Conservation (phyloP, 2,113 vertebrate species). For the Podiceps cristatus region DNA sequence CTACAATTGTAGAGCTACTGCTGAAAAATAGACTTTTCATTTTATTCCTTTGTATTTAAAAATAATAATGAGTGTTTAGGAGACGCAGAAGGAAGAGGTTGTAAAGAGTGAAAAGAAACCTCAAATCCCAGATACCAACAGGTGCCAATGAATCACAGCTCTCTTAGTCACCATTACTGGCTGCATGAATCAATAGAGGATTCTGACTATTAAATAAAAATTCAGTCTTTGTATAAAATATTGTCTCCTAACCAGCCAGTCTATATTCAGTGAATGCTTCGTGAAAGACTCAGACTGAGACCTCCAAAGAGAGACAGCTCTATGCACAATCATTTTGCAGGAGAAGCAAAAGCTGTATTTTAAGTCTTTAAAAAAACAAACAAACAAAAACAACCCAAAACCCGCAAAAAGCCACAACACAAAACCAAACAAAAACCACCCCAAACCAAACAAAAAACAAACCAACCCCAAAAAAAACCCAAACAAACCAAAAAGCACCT, state of each 20-base stretch:
- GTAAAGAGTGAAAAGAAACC: slow-evolving; percentile 5
- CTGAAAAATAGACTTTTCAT: neutral
- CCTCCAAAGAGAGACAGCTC: neutral
- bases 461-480: too few relatives aligned
- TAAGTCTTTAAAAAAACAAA: neutral
- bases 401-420: too few relatives aligned
- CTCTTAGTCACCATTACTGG: slow-evolving; percentile 29
- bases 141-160: slow-evolving; percentile 53
- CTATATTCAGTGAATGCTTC: neutral
- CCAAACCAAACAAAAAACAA: too few relatives aligned
- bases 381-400: too few relatives aligned
- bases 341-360: neutral
- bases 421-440: too few relatives aligned
- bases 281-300: neutral
- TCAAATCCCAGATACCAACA: neutral
- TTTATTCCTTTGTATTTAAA: neutral
- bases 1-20: neutral
- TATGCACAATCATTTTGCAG: neutral
- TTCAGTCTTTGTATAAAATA: slow-evolving; percentile 2
- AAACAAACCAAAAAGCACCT: neutral
- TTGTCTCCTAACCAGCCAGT: slow-evolving; percentile 9
- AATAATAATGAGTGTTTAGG: neutral
- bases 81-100: neutral
- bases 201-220: slow-evolving; percentile 38
- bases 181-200: slow-evolving; percentile 27